A percentile compares a stretch with the other conserved stretches of the same genome.
These are phyloP conservation scores for Thalpophila matura DNA, from an alignment of 2,888 invertebrate genomes.

Conservation along the genomic window DNA sequence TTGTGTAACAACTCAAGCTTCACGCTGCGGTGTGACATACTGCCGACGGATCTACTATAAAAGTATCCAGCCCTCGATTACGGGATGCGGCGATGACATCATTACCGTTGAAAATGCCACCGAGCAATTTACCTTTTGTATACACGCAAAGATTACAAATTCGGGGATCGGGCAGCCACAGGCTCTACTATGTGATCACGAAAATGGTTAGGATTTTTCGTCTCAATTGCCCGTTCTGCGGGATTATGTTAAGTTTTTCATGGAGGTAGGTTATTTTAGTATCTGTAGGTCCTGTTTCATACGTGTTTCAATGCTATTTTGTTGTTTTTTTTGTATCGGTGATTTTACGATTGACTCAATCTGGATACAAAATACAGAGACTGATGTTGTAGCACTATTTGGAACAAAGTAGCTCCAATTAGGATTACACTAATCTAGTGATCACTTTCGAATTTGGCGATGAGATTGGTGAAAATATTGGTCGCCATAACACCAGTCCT, in stretches of 20 bases:
- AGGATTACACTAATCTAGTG: no score
- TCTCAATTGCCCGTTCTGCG: constrained; percentile 44
- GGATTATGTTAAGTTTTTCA: constrained; percentile 29
- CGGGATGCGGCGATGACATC: constrained; percentile 81
- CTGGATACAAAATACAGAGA: no score
- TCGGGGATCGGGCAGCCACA: constrained; percentile 64
- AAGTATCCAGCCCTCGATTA: constrained; percentile 78
- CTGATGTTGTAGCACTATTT: no score
- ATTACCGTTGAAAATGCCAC: constrained; percentile 83
- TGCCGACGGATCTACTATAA: constrained; percentile 66
- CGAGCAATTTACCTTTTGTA: constrained; percentile 81
- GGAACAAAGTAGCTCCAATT: no score
- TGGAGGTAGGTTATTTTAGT: constrained; percentile 13
- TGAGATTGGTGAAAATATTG: no score
- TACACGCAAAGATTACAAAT: constrained; percentile 82
- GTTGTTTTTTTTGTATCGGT: no score
- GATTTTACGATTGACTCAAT: no score
- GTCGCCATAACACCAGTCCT: no score
- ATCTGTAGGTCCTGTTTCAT: background rate
- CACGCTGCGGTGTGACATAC: constrained; percentile 56
- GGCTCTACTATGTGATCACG: constrained; percentile 51
- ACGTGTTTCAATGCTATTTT: background rate
- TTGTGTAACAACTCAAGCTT: no score
- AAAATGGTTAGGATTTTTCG: constrained; percentile 54
- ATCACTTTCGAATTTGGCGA: no score